Evolutionary conservation across 2,113 vertebrate species (phyloP), one percentile per base, ranked within the genome.

Genomic region (Tamias sibiricus): DNA sequence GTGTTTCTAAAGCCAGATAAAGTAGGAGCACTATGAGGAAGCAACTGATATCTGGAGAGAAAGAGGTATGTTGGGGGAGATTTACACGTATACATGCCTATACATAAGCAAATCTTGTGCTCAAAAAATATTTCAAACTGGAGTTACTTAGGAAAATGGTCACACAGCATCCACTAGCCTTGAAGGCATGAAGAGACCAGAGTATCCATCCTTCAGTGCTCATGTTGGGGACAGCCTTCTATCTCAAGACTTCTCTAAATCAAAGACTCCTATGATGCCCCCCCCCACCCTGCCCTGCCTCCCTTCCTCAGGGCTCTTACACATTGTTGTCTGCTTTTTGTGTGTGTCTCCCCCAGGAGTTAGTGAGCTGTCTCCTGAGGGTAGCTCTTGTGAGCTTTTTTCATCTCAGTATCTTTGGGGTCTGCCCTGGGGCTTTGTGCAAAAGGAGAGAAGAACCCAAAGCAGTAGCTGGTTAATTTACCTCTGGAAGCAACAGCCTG

Each of bases 81-180:
- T 16, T 37, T 2, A 12, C 13, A 52, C n/a, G 35, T 4, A 20
- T 0, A 37, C 16, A 52, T 0, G 26, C 28, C 28, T 1, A 4
- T 4, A 66, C 10, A 37, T 26, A 54, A 57, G 20, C 19, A 57
- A 24, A 57, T 24, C 54, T 8, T 57, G 26, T 20, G 47, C 3
- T 74, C 20, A 54, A 54, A 54, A 91, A 85, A 62, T 66, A 83
- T 26, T 79, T 71, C 37, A 28, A 40, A 42, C 35, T 62, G 19
- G 24, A 87, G 16, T 74, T 64, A 76, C 11, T 47, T 30, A 22
- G 2, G 19, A 24, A 87, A 52, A 30, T 40, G 62, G 57, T 37
- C 37, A 2, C 47, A 62, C 2, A 44, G 32, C 72, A 64, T 7
- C 19, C 7, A 19, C 24, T 71, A 44, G n/a, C 12, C 52, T 96